Percentiles rank a stretch among this genome's conserved stretches.
These are phyloP conservation scores for Argyrosomus regius DNA, from an alignment of 2,797 vertebrate genomes.

Conservation along the genomic window DNA sequence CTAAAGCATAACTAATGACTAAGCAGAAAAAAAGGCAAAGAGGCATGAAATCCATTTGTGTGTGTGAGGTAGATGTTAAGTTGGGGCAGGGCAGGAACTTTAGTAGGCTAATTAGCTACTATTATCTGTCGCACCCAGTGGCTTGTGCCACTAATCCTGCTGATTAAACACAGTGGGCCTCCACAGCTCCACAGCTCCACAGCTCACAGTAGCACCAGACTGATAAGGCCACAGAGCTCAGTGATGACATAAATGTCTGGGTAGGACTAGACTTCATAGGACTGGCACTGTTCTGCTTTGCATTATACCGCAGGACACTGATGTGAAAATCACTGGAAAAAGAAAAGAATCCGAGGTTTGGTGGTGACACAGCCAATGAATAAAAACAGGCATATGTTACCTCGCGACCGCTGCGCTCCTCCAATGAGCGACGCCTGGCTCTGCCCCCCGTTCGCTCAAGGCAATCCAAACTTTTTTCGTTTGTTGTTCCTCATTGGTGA, in stretches of 20 bases:
- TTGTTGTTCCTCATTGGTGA: no score
- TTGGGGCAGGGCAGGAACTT: constrained; percentile 73
- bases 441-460: no score
- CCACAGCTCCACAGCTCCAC: constrained; percentile 57
- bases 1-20: constrained; percentile 54
- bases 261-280: constrained; percentile 50
- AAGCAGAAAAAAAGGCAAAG: constrained; percentile 58
- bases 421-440: no score
- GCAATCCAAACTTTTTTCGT: no score
- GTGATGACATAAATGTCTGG: constrained; percentile 67
- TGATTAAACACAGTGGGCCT: constrained; percentile 77
- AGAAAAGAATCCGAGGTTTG: background rate
- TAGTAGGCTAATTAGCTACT: constrained; percentile 79
- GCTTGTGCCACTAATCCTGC: constrained; percentile 74
- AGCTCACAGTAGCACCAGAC: constrained; percentile 55
- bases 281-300: constrained; percentile 55
- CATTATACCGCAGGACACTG: constrained; percentile 33
- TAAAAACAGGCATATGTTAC: background rate
- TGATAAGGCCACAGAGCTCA: constrained; percentile 70
- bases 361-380: constrained; percentile 1
- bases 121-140: constrained; percentile 78
- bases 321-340: constrained; percentile 3
- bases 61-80: constrained; percentile 73
- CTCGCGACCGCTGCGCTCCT: no score
- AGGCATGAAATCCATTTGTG: constrained; percentile 76